Conservation (phyloP, 2,113 vertebrate genomes). For the Prionailurus bengalensis region DNA sequence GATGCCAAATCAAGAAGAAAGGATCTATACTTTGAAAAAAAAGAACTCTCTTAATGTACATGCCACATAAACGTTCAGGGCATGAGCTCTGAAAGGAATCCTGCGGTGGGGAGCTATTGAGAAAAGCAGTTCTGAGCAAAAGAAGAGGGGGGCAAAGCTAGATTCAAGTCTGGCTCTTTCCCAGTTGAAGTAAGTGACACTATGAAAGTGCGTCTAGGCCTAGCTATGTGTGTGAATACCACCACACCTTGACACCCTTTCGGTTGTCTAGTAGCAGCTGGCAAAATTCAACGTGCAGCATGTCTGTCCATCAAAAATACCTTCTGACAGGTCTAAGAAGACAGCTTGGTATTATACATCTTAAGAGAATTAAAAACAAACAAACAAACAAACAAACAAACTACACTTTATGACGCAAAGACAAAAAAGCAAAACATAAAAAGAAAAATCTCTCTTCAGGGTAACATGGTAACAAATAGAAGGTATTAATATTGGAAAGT, state of each 20-base stretch:
- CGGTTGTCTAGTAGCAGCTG: conserved; percentile 71
- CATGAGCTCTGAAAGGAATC: conserved; percentile 71
- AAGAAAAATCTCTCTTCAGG: not conserved
- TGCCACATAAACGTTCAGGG: conserved; percentile 63
- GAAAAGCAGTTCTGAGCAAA: conserved; percentile 72
- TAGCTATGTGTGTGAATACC: conserved; percentile 38
- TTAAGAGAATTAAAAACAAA: not conserved
- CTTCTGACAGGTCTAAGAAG: conserved; percentile 65
- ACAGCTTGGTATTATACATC: conserved; percentile 25
- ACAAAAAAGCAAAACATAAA: conserved; percentile 58
- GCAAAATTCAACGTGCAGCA: conserved; percentile 42
- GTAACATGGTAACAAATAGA: conserved; percentile 44
- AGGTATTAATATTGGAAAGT: not conserved
- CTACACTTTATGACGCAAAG: conserved; percentile 31
- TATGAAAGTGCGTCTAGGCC: conserved; percentile 48
- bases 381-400: not conserved
- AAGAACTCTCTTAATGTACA: conserved; percentile 71
- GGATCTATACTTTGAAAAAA: conserved; percentile 65
- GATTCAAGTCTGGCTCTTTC: conserved; percentile 60
- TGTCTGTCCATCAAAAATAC: conserved; percentile 64
- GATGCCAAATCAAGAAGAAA: conserved; percentile 79
- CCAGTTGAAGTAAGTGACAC: conserved; percentile 76
- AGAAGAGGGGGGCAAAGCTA: not conserved
- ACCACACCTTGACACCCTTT: conserved; percentile 40
- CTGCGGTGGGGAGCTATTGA: conserved; percentile 71